Percentiles rank a stretch among this genome's conserved stretches.
Evolutionary conservation across 2,797 vertebrate genomes (phyloP).

Genomic region (Diglossa cyanea): DNA sequence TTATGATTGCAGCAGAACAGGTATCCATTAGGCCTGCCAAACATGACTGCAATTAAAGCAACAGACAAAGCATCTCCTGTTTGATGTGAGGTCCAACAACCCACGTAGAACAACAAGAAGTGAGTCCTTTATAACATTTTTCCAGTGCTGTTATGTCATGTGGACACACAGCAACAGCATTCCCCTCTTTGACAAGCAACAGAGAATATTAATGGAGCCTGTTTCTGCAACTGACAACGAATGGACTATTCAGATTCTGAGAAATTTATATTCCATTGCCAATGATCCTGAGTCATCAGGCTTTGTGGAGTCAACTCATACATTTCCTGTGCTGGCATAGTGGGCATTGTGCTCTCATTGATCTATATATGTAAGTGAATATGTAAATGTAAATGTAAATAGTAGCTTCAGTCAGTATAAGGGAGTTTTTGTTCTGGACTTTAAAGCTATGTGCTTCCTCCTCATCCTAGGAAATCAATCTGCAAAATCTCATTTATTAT

Average conservation of each 20-base stretch:
- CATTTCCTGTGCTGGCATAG: neutral
- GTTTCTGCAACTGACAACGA: neutral
- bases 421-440: neutral
- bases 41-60: neutral
- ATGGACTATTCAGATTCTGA: slow-evolving; percentile 23
- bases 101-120: neutral
- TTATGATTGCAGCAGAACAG: neutral
- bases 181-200: slow-evolving; percentile 20
- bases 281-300: neutral
- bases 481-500: neutral
- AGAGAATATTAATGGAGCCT: slow-evolving; percentile 42
- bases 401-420: neutral
- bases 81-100: neutral
- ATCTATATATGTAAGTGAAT: neutral
- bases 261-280: neutral
- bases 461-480: neutral
- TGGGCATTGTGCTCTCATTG: neutral
- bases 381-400: neutral
- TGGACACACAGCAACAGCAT: neutral
- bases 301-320: neutral
- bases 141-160: neutral
- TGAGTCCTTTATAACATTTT: neutral
- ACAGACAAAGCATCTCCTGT: neutral
- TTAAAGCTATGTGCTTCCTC: neutral
- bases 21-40: neutral